Evolutionary conservation across 2,113 vertebrate species (phyloP).

Genomic region (Entelurus aequoreus): DNA sequence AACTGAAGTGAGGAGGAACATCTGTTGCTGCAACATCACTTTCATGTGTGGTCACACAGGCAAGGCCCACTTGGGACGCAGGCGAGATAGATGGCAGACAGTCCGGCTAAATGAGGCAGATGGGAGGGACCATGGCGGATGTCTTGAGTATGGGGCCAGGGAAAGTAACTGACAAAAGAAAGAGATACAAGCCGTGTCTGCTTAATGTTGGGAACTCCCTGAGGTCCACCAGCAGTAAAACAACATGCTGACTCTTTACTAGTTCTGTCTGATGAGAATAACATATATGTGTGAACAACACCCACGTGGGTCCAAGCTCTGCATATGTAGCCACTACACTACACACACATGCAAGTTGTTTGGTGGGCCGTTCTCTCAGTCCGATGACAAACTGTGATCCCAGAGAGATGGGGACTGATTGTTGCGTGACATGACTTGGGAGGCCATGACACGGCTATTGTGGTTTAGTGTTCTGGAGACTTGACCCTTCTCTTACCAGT

Average conservation of each 20-base stretch:
- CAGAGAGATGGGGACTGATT: slow-evolving; percentile 35
- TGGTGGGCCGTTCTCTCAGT: slow-evolving; percentile 28
- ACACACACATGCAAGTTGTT: slow-evolving; percentile 29
- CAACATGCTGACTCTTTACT: slow-evolving; percentile 66
- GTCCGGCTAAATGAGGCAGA: slow-evolving; percentile 25
- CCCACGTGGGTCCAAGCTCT: slow-evolving; percentile 33
- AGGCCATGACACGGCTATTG: not conserved
- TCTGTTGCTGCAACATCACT: slow-evolving; percentile 45
- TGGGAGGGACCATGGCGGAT: slow-evolving; percentile 30
- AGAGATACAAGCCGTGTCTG: slow-evolving; percentile 61
- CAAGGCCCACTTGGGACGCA: slow-evolving; percentile 22
- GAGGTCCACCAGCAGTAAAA: slow-evolving; percentile 62
- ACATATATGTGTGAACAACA: slow-evolving; percentile 59
- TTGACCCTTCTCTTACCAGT: slow-evolving; percentile 32
- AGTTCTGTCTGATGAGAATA: slow-evolving; percentile 67
- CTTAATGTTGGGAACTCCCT: slow-evolving; percentile 51
- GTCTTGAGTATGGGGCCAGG: slow-evolving; percentile 27
- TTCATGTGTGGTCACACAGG: slow-evolving; percentile 52
- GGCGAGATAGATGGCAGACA: slow-evolving; percentile 38
- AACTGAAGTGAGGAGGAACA: slow-evolving; percentile 38
- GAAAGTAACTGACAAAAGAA: slow-evolving; percentile 52
- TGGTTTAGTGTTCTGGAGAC: slow-evolving; percentile 17
- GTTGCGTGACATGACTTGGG: slow-evolving; percentile 36
- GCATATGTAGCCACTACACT: slow-evolving; percentile 32
- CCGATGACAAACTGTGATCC: slow-evolving; percentile 7